phyloP scores from a whole-genome alignment of 2,888 invertebrate species.

The Nephrotoma appendiculata region DNA sequence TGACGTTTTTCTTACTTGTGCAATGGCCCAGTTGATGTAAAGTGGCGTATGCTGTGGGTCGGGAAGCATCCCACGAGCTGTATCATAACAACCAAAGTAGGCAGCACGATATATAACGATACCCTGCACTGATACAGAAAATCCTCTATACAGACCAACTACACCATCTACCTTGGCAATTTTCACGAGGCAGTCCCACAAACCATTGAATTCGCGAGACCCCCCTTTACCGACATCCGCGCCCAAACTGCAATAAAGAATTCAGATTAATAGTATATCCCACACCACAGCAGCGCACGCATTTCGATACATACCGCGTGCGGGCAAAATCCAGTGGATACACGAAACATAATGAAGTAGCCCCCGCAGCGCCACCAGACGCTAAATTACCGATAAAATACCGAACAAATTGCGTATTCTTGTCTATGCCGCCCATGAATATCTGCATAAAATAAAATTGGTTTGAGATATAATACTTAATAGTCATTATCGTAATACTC shows the following conservation, averaged over 20 bases:
- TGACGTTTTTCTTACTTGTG: slow-evolving; percentile 41
- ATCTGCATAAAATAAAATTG: slow-evolving; percentile 25
- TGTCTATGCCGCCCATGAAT: slow-evolving; percentile 73
- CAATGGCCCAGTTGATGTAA: slow-evolving; percentile 87
- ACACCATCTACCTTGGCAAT: slow-evolving; percentile 79
- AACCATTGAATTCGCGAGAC: slow-evolving; percentile 75
- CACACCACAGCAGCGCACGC: too few species aligned
- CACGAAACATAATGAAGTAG: slow-evolving; percentile 85
- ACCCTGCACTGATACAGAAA: slow-evolving; percentile 89
- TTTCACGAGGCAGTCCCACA: slow-evolving; percentile 74
- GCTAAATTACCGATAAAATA: slow-evolving; percentile 81
- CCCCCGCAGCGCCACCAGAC: slow-evolving; percentile 88
- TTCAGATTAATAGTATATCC: background rate
- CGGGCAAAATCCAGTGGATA: slow-evolving; percentile 92
- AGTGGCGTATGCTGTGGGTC: slow-evolving; percentile 87
- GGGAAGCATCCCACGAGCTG: slow-evolving; percentile 84
- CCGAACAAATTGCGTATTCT: slow-evolving; percentile 78
- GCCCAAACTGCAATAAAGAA: slow-evolving; percentile 39
- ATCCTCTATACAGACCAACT: slow-evolving; percentile 79
- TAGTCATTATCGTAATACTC: slow-evolving; percentile 12
- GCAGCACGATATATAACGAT: slow-evolving; percentile 92
- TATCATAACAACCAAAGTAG: slow-evolving; percentile 94
- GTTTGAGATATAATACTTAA: background rate
- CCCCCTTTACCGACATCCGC: slow-evolving; percentile 79
- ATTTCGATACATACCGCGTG: slow-evolving; percentile 46